Conservation (phyloP, 2,888 invertebrate genomes). For the Drosophila infuscata region DNA sequence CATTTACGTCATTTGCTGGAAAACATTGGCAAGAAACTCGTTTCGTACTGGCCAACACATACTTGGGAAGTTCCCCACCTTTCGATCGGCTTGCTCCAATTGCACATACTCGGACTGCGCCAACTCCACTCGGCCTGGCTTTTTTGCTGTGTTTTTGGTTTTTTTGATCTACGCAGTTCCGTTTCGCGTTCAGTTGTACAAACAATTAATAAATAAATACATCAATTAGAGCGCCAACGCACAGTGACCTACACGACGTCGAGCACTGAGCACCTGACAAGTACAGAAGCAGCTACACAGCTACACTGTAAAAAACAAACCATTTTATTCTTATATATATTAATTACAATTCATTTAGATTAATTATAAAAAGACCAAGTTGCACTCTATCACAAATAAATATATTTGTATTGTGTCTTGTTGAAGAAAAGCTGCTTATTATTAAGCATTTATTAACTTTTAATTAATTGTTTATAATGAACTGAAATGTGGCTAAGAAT, state of each 20-base stretch:
- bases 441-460: neutral
- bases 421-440: neutral
- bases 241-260: constrained; percentile 70
- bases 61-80: constrained; percentile 53
- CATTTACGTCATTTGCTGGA: constrained; percentile 56
- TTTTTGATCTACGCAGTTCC: constrained; percentile 57
- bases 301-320: constrained; percentile 22
- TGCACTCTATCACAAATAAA: neutral
- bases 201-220: constrained; percentile 69
- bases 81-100: constrained; percentile 52
- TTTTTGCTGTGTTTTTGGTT: neutral
- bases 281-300: constrained; percentile 18
- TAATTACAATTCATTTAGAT: neutral
- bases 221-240: constrained; percentile 79
- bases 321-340: no score
- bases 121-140: constrained; percentile 6
- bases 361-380: neutral
- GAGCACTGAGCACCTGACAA: constrained; percentile 36
- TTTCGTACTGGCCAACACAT: constrained; percentile 29
- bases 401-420: neutral
- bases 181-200: constrained; percentile 49
- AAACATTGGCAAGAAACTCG: constrained; percentile 36
- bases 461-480: neutral
- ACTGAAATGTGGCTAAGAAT: neutral
- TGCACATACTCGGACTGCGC: constrained; percentile 31